A percentile compares a stretch with the other conserved stretches of the same genome.
Conservation (phyloP, 2,113 vertebrate species). For the Odocoileus hemionus region DNA sequence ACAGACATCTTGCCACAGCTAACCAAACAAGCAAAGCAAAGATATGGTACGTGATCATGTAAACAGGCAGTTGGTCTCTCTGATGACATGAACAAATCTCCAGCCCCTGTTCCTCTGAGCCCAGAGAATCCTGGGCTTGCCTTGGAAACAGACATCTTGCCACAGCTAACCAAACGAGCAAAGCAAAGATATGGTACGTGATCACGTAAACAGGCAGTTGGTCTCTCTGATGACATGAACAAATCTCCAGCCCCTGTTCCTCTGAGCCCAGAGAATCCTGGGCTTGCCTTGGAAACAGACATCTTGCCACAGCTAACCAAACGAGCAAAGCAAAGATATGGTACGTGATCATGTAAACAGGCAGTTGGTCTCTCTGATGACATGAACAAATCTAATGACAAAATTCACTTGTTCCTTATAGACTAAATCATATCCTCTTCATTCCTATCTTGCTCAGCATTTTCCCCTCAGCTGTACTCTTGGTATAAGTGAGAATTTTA, state of each 20-base stretch:
- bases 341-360: background rate
- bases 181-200: background rate
- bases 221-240: background rate
- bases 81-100: background rate
- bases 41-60: background rate
- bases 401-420: background rate
- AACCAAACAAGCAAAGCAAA: background rate
- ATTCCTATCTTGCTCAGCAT: background rate
- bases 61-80: background rate
- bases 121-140: background rate
- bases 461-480: background rate
- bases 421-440: background rate
- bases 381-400: background rate
- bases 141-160: background rate
- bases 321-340: background rate
- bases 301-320: background rate
- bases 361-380: background rate
- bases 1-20: background rate
- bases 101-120: background rate
- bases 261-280: background rate
- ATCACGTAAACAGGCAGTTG: background rate
- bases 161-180: background rate
- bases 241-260: background rate
- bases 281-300: background rate
- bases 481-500: background rate